phyloP scores from a whole-genome alignment of 1,140 invertebrate species.

The roundworm (Caenorhabditis elegans) region DNA sequence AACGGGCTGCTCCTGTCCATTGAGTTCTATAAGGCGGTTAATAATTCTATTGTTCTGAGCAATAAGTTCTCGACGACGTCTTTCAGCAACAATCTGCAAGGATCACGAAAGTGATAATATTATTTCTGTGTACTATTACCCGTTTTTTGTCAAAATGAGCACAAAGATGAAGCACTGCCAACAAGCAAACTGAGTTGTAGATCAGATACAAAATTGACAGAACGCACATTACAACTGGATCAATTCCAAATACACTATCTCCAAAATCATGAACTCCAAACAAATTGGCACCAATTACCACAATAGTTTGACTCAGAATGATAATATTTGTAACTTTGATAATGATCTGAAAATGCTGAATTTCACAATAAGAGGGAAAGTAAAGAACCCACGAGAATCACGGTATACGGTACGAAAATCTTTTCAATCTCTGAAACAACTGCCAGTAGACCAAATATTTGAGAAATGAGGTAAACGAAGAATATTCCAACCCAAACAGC shows the following conservation, averaged over 20 bases:
- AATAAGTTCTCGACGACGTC: not conserved
- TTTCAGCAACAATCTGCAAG: not conserved
- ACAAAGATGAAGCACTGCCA: not conserved
- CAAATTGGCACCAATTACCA: not conserved
- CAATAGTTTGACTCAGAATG: not conserved
- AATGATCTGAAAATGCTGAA: not conserved
- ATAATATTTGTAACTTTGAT: not conserved
- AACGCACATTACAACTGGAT: not conserved
- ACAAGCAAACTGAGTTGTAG: not conserved
- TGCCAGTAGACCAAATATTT: not conserved
- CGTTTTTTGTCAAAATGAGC: constrained; percentile 1
- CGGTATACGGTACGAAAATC: not conserved
- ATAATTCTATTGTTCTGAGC: not conserved
- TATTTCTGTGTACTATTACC: not conserved
- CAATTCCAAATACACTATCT: not conserved
- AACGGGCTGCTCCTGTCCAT: not conserved
- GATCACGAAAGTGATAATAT: not conserved
- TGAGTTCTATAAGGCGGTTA: not conserved
- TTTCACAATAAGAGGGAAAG: not conserved
- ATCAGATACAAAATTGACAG: not conserved
- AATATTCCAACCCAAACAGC: not conserved
- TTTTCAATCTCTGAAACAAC: not conserved
- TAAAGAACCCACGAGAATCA: not conserved
- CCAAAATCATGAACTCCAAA: not conserved
- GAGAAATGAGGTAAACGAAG: not conserved